A percentile compares a stretch with the other conserved stretches of the same genome.
These are phyloP conservation scores for Chymomyza costata DNA, from an alignment of 1,140 invertebrate genomes.

Conservation along the genomic window DNA sequence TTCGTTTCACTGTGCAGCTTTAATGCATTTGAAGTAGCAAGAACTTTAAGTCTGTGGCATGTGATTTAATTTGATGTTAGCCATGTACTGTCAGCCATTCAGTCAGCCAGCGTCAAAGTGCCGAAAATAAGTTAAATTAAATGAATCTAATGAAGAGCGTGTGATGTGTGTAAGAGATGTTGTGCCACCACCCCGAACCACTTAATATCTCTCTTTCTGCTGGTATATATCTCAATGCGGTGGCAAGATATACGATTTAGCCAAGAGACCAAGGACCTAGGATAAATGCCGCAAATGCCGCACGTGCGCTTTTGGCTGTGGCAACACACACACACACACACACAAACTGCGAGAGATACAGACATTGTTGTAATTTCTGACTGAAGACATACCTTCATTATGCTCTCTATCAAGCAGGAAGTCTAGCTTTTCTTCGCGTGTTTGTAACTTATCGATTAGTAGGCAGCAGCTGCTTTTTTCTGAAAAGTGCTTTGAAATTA, in stretches of 20 bases:
- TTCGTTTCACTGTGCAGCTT: slow-evolving; percentile 21
- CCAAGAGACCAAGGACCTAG: slow-evolving; percentile 2
- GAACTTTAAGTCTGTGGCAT: slow-evolving; percentile 7
- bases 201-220: too few species aligned
- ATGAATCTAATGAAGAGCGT: slow-evolving; percentile 54
- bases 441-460: too few species aligned
- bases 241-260: slow-evolving; percentile 45
- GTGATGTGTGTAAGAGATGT: not conserved
- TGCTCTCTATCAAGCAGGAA: too few species aligned
- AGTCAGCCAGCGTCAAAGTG: slow-evolving; percentile 20
- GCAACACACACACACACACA: slow-evolving; percentile 6
- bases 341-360: too few species aligned
- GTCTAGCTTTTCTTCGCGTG: too few species aligned
- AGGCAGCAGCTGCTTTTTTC: too few species aligned
- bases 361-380: slow-evolving; percentile 46
- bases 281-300: not conserved
- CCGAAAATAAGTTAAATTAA: slow-evolving; percentile 55
- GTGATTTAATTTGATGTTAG: slow-evolving; percentile 55
- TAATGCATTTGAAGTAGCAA: slow-evolving; percentile 2
- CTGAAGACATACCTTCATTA: slow-evolving; percentile 29
- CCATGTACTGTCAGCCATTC: too few species aligned
- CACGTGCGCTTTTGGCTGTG: not conserved
- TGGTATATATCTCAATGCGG: slow-evolving; percentile 16
- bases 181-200: not conserved
- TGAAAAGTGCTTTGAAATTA: too few species aligned